Conservation (phyloP, 2,113 vertebrate species). For the Vimba vimba region DNA sequence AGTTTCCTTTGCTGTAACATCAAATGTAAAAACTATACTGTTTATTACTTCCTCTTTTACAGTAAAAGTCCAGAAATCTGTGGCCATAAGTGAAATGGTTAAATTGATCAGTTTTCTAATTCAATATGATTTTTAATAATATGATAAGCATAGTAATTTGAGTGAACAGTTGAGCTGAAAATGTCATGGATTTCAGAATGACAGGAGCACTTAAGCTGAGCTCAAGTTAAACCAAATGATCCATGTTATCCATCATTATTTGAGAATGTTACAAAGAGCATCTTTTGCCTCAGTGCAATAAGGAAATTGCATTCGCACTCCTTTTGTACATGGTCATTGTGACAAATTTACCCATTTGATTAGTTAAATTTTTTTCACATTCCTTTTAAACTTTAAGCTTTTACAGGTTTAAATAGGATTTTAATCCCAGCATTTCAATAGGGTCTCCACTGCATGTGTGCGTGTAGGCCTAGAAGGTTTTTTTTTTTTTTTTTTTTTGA, state of each 20-base stretch:
- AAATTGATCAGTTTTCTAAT: neutral
- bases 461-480: neutral
- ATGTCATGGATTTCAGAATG: neutral
- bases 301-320: neutral
- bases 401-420: neutral
- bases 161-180: slow-evolving; percentile 3
- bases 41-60: neutral
- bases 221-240: slow-evolving; percentile 10
- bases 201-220: neutral
- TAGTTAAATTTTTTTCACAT: neutral
- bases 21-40: neutral
- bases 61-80: neutral
- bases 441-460: neutral
- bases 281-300: neutral
- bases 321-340: neutral
- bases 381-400: neutral
- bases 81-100: neutral
- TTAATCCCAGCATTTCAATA: neutral
- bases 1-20: neutral
- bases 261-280: neutral
- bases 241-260: slow-evolving; percentile 3
- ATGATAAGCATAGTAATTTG: neutral
- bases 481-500: too few relatives aligned
- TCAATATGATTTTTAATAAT: too few relatives aligned
- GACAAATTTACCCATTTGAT: neutral